phyloP scores from a whole-genome alignment of 2,797 vertebrate species.

The Anguilla pacifica region DNA sequence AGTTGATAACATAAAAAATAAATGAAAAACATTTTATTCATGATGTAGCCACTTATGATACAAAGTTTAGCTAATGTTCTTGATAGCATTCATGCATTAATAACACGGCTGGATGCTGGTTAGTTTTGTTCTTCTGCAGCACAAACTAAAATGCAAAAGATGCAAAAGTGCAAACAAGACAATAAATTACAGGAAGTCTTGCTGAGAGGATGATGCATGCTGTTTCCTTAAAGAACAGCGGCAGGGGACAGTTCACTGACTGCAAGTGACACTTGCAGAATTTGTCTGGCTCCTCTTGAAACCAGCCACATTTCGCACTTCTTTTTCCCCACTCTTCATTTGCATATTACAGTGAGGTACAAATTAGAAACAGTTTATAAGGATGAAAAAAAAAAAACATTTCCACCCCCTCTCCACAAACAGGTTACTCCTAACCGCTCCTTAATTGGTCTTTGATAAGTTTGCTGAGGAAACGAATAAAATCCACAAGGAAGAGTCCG shows the following conservation, averaged over 20 bases:
- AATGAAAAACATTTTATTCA: slow-evolving; percentile 34
- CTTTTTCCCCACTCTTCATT: background rate
- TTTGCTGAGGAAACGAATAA: background rate
- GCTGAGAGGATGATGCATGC: background rate
- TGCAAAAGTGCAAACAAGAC: slow-evolving; percentile 19
- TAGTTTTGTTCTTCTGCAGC: background rate
- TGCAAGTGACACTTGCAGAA: background rate
- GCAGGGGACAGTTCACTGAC: background rate
- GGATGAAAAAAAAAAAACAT: background rate
- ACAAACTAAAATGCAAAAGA: slow-evolving; percentile 2
- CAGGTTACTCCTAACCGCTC: background rate
- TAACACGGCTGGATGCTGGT: background rate
- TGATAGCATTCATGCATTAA: background rate
- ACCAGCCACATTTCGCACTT: background rate
- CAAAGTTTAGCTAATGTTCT: slow-evolving; percentile 29
- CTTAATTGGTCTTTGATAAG: slow-evolving; percentile 9
- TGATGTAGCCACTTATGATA: slow-evolving; percentile 54
- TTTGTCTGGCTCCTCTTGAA: background rate
- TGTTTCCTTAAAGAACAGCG: slow-evolving; percentile 1
- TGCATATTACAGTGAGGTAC: background rate
- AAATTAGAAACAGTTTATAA: background rate
- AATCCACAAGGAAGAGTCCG: background rate
- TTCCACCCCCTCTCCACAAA: background rate
- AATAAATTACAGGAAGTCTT: background rate
- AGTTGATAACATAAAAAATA: slow-evolving; percentile 30